Conservation (phyloP, 2,797 vertebrate genomes). For the Rousettus madagascariensis region DNA sequence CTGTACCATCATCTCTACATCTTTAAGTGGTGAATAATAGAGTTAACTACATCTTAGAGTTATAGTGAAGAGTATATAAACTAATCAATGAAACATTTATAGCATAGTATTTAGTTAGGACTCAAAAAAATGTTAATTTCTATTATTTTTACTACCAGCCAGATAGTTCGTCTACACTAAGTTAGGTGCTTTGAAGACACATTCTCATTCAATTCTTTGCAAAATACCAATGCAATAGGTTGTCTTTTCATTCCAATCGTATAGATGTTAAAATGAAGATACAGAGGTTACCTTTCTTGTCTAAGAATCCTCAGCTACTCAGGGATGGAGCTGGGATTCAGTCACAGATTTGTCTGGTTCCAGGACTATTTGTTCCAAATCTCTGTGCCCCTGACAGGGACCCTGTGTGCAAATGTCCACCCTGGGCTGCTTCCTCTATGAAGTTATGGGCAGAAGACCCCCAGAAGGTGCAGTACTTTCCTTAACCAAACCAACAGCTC, state of each 20-base stretch:
- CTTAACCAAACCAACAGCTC: background rate
- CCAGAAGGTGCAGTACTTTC: rapidly evolving
- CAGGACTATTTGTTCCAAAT: background rate
- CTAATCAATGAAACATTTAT: background rate
- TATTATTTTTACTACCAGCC: background rate
- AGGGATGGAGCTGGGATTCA: background rate
- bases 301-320: background rate
- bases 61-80: background rate
- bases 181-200: background rate
- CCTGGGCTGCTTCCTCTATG: background rate
- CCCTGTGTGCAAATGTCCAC: background rate
- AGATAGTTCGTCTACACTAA: background rate
- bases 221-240: background rate
- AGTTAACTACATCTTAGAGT: background rate
- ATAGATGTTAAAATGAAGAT: background rate
- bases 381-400: too few relatives aligned
- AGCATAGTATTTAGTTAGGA: constrained; percentile 6
- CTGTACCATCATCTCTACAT: background rate
- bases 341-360: background rate
- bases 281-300: background rate
- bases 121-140: background rate
- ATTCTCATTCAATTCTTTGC: background rate
- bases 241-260: background rate
- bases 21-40: background rate
- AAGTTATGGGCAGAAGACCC: background rate